Percentiles rank a stretch among this genome's conserved stretches.
phyloP scores from a whole-genome alignment of 1,140 invertebrate genomes.

The Apis florea region DNA sequence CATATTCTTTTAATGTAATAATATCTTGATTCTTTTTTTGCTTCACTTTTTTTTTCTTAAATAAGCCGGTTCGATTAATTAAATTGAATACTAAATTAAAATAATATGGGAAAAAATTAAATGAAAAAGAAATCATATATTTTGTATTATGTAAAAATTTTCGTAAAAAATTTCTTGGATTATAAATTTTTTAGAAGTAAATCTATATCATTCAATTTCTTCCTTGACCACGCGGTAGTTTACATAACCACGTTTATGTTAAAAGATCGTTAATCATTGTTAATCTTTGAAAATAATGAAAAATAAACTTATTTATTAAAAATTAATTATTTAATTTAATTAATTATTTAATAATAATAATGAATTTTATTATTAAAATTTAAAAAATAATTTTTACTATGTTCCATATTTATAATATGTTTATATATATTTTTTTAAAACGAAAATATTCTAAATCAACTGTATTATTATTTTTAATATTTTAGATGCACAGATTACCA shows the following conservation, averaged over 20 bases:
- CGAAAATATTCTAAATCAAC: neutral
- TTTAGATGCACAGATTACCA: constrained; percentile 84
- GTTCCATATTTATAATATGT: neutral
- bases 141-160: neutral
- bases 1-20: neutral
- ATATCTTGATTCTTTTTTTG: neutral
- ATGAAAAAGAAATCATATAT: neutral
- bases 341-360: constrained; percentile 7
- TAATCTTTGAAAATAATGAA: neutral
- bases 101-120: no score
- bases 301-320: neutral
- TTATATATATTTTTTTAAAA: neutral
- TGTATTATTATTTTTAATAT: constrained; percentile 30
- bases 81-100: neutral
- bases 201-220: neutral
- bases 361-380: neutral
- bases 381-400: neutral
- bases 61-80: neutral
- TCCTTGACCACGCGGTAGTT: constrained; percentile 59
- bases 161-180: neutral
- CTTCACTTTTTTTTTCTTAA: neutral
- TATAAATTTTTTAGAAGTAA: neutral
- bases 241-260: constrained; percentile 64
- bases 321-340: constrained; percentile 9
- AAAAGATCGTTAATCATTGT: neutral